Percentiles rank a stretch among this genome's conserved stretches.
phyloP scores from a whole-genome alignment of 2,888 invertebrate species.

The Nemotelus nigrinus region DNA sequence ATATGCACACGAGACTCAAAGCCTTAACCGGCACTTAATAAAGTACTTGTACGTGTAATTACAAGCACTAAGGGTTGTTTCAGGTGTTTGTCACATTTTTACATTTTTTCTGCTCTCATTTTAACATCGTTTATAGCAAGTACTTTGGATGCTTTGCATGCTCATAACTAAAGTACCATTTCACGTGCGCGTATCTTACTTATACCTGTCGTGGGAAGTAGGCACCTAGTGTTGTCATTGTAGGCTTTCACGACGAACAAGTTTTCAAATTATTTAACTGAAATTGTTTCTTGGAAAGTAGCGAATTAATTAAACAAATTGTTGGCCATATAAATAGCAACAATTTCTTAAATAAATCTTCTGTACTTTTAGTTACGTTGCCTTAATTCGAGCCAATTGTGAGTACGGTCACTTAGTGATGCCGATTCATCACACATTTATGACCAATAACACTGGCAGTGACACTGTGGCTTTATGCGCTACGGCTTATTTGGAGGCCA shows the following conservation, averaged over 20 bases:
- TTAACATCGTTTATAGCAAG: conserved; percentile 14
- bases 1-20: neutral
- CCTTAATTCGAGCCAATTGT: no score
- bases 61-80: neutral
- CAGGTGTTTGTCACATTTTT: conserved; percentile 25
- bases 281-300: no score
- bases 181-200: neutral
- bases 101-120: conserved; percentile 17
- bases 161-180: conserved; percentile 20
- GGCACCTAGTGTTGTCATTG: conserved; percentile 7
- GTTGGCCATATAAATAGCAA: no score
- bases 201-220: no score
- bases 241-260: neutral
- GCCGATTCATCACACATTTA: neutral
- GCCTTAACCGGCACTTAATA: conserved; percentile 26
- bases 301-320: no score
- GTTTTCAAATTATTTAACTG: neutral
- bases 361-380: no score
- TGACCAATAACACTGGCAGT: neutral
- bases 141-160: conserved; percentile 23
- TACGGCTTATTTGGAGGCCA: neutral
- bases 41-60: conserved; percentile 26
- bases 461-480: neutral
- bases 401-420: no score
- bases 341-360: no score